Evolutionary conservation across 2,113 vertebrate genomes (phyloP), one percentile per base, ranked within the genome.

Genomic region (Equus quagga): DNA sequence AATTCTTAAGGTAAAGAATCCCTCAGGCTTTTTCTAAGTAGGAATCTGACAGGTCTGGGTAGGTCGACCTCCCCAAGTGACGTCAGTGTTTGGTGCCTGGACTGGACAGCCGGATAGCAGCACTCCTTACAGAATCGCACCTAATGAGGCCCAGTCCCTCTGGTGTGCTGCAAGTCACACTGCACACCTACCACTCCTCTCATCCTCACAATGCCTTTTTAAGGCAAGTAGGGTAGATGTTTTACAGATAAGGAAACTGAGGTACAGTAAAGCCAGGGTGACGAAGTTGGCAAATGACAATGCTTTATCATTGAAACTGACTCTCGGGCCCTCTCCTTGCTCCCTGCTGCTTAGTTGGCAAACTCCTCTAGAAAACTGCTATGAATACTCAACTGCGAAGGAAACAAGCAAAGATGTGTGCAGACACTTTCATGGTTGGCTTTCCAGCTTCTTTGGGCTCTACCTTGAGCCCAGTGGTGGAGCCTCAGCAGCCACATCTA

Each of bases 211-310:
- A 54, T 80, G 26, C 44, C 56, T 84, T n/a, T 72, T 28, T 56
- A 91, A 82, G 51, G 62, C 72, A 79, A 67, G 12, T 12, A 36
- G 26, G 31, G 8, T 46, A 92, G 58, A 60, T 84, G 51, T 72
- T 54, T 76, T 73, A 49, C 84, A 93, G 78, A 64, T n/a, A 95
- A 76, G 51, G 58, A 96, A 93, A 87, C 33, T 28, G 91, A 96
- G 94, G 86, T 82, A 89, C 8, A 18, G 60, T 33, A 72, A 85
- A 86, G 24, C 41, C 23, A 89, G 33, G 44, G 24, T 93, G 70
- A 91, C 6, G 23, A 92, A 84, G 26, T 11, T 70, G 36, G 41
- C 62, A 89, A 49, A 19, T 18, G 31, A 28, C 14, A 83, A 33
- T 23, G 31, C 18, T 89, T 92, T 85, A 56, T 44, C 26, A 70